Conservation (phyloP, 2,888 invertebrate genomes). For the Lepas anatifera region DNA sequence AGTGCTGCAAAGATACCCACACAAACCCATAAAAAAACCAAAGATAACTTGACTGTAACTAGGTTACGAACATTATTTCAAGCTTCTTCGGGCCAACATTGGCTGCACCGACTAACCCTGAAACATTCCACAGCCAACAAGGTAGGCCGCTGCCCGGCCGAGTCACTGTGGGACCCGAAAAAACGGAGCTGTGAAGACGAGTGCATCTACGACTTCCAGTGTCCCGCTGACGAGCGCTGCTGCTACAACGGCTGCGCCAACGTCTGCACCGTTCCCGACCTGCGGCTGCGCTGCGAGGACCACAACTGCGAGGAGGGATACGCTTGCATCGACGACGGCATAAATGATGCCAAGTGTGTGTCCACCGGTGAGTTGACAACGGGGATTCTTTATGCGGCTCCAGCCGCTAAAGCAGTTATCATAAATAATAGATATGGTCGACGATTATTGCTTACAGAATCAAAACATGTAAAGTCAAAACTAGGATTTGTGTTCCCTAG, state of each 20-base stretch:
- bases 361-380: neutral
- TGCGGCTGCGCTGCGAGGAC: constrained; percentile 9
- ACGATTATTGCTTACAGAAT: too few relatives aligned
- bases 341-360: neutral
- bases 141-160: neutral
- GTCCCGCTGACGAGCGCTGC: neutral
- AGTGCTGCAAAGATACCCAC: too few relatives aligned
- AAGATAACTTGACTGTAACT: too few relatives aligned
- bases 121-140: neutral
- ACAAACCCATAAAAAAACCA: too few relatives aligned
- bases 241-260: neutral
- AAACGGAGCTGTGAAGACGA: neutral
- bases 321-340: neutral
- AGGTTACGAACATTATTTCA: too few relatives aligned
- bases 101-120: too few relatives aligned
- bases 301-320: neutral
- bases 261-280: neutral
- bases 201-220: neutral
- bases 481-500: too few relatives aligned
- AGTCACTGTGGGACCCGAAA: neutral
- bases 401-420: too few relatives aligned
- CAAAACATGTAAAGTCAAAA: too few relatives aligned
- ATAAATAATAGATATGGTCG: too few relatives aligned
- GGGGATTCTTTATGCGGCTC: too few relatives aligned
- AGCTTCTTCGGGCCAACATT: too few relatives aligned